Evolutionary conservation across 2,113 vertebrate species (phyloP).

Genomic region (Dasyprocta punctata): DNA sequence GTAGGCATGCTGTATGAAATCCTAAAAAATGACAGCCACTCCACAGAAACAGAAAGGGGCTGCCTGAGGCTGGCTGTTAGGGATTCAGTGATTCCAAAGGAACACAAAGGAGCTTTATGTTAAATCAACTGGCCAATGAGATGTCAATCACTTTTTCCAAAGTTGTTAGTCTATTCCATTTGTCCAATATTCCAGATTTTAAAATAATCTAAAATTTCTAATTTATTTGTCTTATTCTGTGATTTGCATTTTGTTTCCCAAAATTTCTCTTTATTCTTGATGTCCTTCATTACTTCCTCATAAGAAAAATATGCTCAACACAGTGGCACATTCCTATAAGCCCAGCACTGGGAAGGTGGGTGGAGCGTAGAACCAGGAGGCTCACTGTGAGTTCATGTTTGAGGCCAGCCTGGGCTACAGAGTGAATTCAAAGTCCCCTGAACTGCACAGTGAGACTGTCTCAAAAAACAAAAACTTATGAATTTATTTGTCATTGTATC

Average conservation of each 20-base stretch:
- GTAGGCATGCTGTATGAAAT: neutral
- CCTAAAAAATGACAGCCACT: neutral
- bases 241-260: conserved; percentile 25
- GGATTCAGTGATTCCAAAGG: neutral
- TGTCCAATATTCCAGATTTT: conserved; percentile 4
- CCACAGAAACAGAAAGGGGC: neutral
- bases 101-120: neutral
- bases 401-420: neutral
- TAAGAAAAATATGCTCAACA: conserved; percentile 47
- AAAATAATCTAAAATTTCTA: conserved; percentile 44
- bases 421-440: neutral
- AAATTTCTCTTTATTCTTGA: neutral
- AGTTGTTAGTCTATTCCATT: neutral
- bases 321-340: neutral
- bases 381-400: neutral
- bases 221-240: conserved; percentile 40
- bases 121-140: neutral
- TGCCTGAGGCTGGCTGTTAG: neutral
- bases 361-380: neutral
- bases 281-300: neutral
- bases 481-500: conserved; percentile 15
- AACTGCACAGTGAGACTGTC: neutral
- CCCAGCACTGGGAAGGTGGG: neutral
- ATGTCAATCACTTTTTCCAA: neutral
- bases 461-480: neutral